Evolutionary conservation across 2,113 vertebrate species (phyloP), one percentile per base, ranked within the genome.

Genomic region (Vidua chalybeata): DNA sequence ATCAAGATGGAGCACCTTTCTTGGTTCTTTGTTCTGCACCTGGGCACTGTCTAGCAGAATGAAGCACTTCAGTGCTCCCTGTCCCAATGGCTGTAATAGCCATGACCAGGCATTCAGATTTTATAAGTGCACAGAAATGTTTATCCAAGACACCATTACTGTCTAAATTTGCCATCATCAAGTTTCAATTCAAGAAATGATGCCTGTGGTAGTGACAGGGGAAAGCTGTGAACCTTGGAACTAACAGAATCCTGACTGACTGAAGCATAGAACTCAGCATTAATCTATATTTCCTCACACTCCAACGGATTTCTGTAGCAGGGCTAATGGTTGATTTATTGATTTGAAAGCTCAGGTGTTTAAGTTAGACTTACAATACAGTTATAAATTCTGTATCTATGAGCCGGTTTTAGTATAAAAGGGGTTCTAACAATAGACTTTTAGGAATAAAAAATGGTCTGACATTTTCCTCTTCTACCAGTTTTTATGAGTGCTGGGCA

Each of bases 101-200:
- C 1, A 0, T 54, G 33, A 64, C 19, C 4, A 3, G 28, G 10
- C 14, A 28, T 27, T 79, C 0, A 1, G 51, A 12, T 6, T 46
- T 27, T 35, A 35, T 30, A n/a, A 54, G 2, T 28, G 21, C 26
- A 43, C 15, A 45, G 19, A 77, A 83, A 80, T 41, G 3, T 52
- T 80, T 28, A 86, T 8, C 59, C 95, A 52, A 77, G 21, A 35
- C 13, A 24, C 6, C 26, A 26, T 66, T 55, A 77, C 56, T 52
- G 20, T 71, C 74, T 79, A 66, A 54, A 83, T 54, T 78, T 89
- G 23, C 31, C 37, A 35, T 33, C 15, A 28, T 30, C 33, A 78
- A 58, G 7, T 67, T 90, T 69, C 41, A 46, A 2, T 30, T 35
- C 12, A 66, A 46, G 33, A 87, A 66, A 89, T 43, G 5, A 75